These are phyloP conservation scores for Ranitomeya imitator DNA, from an alignment of 2,113 vertebrate genomes.

Conservation along the genomic window DNA sequence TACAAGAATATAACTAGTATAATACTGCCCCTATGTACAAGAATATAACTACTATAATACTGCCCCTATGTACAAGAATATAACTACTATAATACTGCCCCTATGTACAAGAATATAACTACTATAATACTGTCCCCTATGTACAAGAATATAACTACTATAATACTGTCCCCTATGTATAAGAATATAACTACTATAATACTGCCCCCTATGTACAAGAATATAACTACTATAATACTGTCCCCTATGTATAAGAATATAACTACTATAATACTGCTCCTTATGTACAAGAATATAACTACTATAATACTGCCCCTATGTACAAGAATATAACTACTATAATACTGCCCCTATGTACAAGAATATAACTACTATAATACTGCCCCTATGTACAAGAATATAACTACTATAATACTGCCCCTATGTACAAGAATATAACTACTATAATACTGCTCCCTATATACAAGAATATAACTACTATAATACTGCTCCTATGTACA, in stretches of 20 bases:
- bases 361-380: conserved; percentile 2
- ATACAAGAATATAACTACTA: background rate
- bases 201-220: background rate
- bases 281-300: conserved; percentile 9
- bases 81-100: background rate
- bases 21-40: background rate
- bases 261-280: background rate
- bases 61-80: background rate
- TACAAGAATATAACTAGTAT: background rate
- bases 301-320: background rate
- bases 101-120: background rate
- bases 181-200: conserved; percentile 6
- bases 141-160: background rate
- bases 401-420: background rate
- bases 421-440: background rate
- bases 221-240: conserved; percentile 10
- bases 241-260: background rate
- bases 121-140: background rate
- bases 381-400: background rate
- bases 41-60: background rate
- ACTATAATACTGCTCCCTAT: background rate
- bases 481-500: background rate
- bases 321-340: conserved; percentile 1
- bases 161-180: background rate
- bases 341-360: background rate